Conservation (phyloP, 2,113 vertebrate genomes). For the Limnothrissa miodon region DNA sequence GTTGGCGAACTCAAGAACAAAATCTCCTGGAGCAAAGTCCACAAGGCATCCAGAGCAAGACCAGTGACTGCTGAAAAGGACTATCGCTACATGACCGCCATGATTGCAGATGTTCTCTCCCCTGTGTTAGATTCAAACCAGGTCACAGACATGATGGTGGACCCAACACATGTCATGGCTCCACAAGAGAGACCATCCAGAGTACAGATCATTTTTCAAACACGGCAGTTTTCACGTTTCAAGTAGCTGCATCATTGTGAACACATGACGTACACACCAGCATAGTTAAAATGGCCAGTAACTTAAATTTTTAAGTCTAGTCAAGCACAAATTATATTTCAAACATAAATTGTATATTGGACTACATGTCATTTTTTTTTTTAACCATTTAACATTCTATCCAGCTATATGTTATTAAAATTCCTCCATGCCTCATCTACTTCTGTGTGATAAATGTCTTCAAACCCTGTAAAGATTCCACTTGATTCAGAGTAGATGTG, state of each 20-base stretch:
- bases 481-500: neutral
- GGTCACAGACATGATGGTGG: conserved; percentile 7
- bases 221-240: conserved; percentile 24
- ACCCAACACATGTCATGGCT: conserved; percentile 24
- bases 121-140: conserved; percentile 12
- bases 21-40: conserved; percentile 17
- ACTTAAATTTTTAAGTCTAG: neutral
- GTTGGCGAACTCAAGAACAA: neutral
- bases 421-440: conserved; percentile 13
- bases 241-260: conserved; percentile 8
- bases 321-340: neutral
- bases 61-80: neutral
- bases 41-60: conserved; percentile 3
- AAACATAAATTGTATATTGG: neutral
- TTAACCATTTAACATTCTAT: neutral
- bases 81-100: too few relatives aligned
- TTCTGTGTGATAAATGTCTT: conserved; percentile 11
- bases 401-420: neutral
- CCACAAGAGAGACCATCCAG: conserved; percentile 27
- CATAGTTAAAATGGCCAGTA: neutral
- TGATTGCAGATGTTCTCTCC: too few relatives aligned
- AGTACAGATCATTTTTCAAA: neutral
- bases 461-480: neutral
- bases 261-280: conserved; percentile 6
- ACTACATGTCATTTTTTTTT: too few relatives aligned